phyloP scores from a whole-genome alignment of 30 jellyfish, hydroid and myxozoan genomes.

The Pseudorhiza aurosa region DNA sequence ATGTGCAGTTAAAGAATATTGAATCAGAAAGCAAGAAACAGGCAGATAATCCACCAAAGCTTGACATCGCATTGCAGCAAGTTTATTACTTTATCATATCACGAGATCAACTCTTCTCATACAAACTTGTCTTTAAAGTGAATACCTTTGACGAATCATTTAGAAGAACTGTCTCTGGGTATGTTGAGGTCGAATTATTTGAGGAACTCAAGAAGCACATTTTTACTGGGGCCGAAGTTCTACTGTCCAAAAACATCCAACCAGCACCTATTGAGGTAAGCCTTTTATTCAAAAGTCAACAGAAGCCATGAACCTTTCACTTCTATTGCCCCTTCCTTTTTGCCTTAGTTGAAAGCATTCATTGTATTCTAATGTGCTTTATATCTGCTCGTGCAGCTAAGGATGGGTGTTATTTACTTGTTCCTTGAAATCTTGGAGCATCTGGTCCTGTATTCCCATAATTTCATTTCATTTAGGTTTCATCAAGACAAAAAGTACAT shows the following conservation, averaged over 20 bases:
- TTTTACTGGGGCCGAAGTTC: slow-evolving; percentile 85
- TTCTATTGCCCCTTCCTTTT: no score
- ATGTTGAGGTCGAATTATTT: slow-evolving; percentile 77
- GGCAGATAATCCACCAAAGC: slow-evolving; percentile 83
- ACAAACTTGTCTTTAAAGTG: slow-evolving; percentile 81
- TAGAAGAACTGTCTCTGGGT: slow-evolving; percentile 79
- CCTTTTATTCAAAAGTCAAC: no score
- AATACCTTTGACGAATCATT: slow-evolving; percentile 90
- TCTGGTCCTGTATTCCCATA: no score
- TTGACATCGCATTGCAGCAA: slow-evolving; percentile 92
- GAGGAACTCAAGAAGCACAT: slow-evolving; percentile 83
- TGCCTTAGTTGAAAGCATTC: no score
- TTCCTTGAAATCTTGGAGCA: no score
- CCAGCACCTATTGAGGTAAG: slow-evolving; percentile 39
- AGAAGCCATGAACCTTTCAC: no score
- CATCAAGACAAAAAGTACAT: no score
- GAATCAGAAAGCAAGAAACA: slow-evolving; percentile 57
- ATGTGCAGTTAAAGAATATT: slow-evolving; percentile 77
- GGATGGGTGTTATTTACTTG: no score
- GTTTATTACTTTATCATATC: slow-evolving; percentile 89
- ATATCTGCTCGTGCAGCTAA: no score
- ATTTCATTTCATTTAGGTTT: no score
- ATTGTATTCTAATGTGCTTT: no score
- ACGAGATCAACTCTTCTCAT: slow-evolving; percentile 83
- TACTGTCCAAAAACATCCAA: slow-evolving; percentile 68